These are phyloP conservation scores for Malurus cyaneus DNA, from an alignment of 2,113 vertebrate species.

Conservation along the genomic window DNA sequence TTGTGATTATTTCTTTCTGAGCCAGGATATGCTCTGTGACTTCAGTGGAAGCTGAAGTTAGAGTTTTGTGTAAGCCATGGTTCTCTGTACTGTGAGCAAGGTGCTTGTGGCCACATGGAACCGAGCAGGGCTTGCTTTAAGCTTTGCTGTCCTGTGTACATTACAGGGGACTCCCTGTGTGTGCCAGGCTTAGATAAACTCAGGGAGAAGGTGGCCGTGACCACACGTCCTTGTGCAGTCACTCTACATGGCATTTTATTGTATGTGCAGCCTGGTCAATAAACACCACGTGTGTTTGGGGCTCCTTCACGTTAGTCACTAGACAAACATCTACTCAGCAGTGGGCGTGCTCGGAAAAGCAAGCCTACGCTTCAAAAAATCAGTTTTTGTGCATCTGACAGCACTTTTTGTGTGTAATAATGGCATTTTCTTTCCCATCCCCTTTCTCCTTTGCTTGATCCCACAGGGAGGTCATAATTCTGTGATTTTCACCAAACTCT, in stretches of 20 bases:
- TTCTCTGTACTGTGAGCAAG: not conserved
- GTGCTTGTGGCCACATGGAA: not conserved
- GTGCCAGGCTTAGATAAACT: not conserved
- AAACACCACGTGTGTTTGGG: not conserved
- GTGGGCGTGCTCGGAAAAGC: not conserved
- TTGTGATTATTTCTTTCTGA: not conserved
- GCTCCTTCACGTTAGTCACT: not conserved
- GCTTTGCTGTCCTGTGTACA: not conserved
- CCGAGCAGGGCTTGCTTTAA: not conserved
- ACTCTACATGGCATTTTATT: not conserved
- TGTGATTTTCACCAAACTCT: conserved; percentile 70
- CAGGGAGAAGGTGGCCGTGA: not conserved
- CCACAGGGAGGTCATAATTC: conserved; percentile 69
- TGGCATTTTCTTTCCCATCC: conserved; percentile 60
- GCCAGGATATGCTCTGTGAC: not conserved
- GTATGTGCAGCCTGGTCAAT: not conserved
- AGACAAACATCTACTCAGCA: not conserved
- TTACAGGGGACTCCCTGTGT: not conserved
- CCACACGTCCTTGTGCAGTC: not conserved
- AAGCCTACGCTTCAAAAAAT: not conserved
- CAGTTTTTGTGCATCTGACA: conserved; percentile 13
- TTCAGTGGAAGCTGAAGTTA: not conserved
- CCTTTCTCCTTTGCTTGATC: conserved; percentile 69
- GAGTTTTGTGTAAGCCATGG: not conserved
- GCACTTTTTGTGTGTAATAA: conserved; percentile 59